Percentiles rank a stretch among this genome's conserved stretches.
Evolutionary conservation across 1,140 invertebrate species (phyloP).

Genomic region (Zaprionus davidi): DNA sequence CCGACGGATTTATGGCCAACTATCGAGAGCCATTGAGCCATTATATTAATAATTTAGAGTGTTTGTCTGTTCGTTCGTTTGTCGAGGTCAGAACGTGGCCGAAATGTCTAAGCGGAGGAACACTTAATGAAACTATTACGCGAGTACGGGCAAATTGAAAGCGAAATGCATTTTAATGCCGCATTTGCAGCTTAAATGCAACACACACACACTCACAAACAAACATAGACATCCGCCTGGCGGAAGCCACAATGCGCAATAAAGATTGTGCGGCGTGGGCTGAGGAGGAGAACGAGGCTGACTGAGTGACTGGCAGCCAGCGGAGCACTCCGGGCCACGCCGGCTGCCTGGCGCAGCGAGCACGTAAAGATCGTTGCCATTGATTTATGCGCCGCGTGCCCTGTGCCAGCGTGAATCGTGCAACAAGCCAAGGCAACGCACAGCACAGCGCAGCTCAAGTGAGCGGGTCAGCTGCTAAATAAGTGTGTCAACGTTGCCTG

Average conservation of each 20-base stretch:
- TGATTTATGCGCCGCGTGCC: constrained; percentile 79
- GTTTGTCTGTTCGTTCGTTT: background rate
- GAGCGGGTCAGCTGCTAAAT: constrained; percentile 65
- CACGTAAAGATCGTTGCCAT: constrained; percentile 82
- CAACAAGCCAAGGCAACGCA: constrained; percentile 65
- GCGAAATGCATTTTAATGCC: constrained; percentile 81
- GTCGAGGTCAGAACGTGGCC: constrained; percentile 48
- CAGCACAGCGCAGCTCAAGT: constrained; percentile 19
- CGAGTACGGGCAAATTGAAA: constrained; percentile 70
- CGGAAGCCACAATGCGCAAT: constrained; percentile 76
- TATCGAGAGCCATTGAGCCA: constrained; percentile 54
- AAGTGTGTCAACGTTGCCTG: constrained; percentile 69
- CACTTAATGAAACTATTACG: constrained; percentile 80
- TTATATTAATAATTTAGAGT: constrained; percentile 69
- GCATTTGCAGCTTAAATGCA: constrained; percentile 73
- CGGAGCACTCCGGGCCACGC: background rate
- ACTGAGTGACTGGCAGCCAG: background rate
- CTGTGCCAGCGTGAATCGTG: constrained; percentile 62
- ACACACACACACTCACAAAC: constrained; percentile 13
- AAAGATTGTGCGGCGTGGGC: constrained; percentile 69
- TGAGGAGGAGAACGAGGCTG: background rate
- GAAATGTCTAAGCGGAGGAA: constrained; percentile 62
- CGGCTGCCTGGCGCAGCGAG: constrained; percentile 37
- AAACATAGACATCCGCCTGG: constrained; percentile 23
- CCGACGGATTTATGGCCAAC: constrained; percentile 38